These are phyloP conservation scores for Coenonympha glycerion DNA, from an alignment of 2,888 invertebrate genomes.

Conservation along the genomic window DNA sequence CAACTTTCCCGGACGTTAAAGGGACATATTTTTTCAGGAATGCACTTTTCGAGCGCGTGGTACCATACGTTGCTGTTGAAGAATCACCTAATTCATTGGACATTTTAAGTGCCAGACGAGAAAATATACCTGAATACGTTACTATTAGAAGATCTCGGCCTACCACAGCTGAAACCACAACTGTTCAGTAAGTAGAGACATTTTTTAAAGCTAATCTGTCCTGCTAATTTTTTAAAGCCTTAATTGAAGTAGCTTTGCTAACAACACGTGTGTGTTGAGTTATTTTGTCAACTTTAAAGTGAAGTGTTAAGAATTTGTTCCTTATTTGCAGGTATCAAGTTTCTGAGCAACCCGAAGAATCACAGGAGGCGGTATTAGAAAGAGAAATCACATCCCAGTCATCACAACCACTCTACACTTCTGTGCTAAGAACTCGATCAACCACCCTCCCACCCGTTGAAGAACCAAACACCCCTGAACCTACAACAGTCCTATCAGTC, in stretches of 20 bases:
- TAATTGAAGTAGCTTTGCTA: too few species aligned
- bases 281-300: too few species aligned
- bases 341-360: slow-evolving; percentile 47
- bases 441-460: slow-evolving; percentile 45
- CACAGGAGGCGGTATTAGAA: slow-evolving; percentile 56
- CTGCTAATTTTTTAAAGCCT: too few species aligned
- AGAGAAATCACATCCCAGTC: slow-evolving; percentile 58
- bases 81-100: slow-evolving; percentile 48
- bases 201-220: too few species aligned
- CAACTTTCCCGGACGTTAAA: too few species aligned
- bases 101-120: slow-evolving; percentile 47
- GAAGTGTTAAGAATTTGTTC: not conserved
- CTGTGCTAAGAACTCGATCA: slow-evolving; percentile 55
- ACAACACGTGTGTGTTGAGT: too few species aligned
- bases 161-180: slow-evolving; percentile 60
- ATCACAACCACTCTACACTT: slow-evolving; percentile 61
- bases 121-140: slow-evolving; percentile 78
- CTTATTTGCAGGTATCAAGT: slow-evolving; percentile 47
- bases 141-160: slow-evolving; percentile 79
- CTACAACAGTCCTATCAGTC: slow-evolving; percentile 62
- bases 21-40: slow-evolving; percentile 42
- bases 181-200: slow-evolving; percentile 59
- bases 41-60: slow-evolving; percentile 60
- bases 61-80: slow-evolving; percentile 47
- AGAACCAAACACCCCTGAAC: slow-evolving; percentile 45